Conservation (phyloP, 2,113 vertebrate genomes). For the Poeciliopsis occidentalis region DNA sequence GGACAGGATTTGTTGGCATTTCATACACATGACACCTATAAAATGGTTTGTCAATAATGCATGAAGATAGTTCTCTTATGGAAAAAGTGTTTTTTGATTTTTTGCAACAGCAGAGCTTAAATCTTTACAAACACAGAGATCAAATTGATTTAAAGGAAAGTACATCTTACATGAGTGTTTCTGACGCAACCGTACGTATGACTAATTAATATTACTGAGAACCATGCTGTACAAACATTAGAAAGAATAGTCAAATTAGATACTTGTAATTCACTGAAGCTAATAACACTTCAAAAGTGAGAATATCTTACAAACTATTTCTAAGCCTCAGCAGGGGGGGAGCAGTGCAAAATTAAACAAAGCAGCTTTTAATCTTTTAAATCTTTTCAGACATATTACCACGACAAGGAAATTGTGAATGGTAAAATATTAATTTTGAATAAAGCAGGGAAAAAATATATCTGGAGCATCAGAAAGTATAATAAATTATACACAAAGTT, state of each 20-base stretch:
- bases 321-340: background rate
- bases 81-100: background rate
- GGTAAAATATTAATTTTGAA: background rate
- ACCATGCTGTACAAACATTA: background rate
- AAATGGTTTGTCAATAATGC: background rate
- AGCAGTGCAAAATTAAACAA: constrained; percentile 16
- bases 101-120: background rate
- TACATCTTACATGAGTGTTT: background rate
- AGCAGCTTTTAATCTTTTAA: constrained; percentile 9
- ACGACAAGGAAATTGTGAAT: background rate
- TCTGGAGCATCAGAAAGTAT: background rate
- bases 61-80: background rate
- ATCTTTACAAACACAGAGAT: background rate
- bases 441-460: background rate
- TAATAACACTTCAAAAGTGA: background rate
- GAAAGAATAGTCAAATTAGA: constrained; percentile 6
- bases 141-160: background rate
- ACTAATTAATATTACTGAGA: background rate
- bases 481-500: background rate
- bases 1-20: background rate
- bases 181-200: background rate
- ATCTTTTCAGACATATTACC: background rate
- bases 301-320: background rate
- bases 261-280: constrained; percentile 15
- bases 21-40: background rate